A percentile compares a stretch with the other conserved stretches of the same genome.
Conservation (phyloP, 2,888 invertebrate genomes). For the Schizaphis graminum region DNA sequence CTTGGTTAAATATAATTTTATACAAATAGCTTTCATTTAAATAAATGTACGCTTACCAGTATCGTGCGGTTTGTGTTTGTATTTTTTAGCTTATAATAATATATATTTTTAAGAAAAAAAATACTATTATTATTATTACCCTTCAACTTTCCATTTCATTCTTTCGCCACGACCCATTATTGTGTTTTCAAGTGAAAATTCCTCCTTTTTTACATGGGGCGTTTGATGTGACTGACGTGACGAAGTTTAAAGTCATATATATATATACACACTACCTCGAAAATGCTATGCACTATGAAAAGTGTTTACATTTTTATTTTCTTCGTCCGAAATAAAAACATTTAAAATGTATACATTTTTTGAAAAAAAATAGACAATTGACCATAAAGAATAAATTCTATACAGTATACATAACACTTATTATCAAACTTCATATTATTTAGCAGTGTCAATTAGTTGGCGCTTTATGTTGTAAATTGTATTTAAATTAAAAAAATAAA, state of each 20-base stretch:
- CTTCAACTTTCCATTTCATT: slow-evolving; percentile 22
- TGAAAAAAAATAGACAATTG: neutral
- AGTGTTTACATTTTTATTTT: neutral
- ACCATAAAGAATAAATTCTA: neutral
- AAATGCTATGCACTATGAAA: neutral
- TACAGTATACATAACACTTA: neutral
- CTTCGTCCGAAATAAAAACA: neutral
- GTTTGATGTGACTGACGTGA: neutral
- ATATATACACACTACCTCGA: neutral
- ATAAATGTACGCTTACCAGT: slow-evolving; percentile 14
- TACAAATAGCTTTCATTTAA: slow-evolving; percentile 36
- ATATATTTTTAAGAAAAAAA: neutral
- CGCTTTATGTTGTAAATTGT: neutral
- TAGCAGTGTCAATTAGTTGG: neutral
- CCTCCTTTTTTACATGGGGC: neutral
- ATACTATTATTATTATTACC: neutral
- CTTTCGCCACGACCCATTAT: neutral
- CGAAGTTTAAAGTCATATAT: neutral
- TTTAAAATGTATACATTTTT: neutral
- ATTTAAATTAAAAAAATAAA: neutral
- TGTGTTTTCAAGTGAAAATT: slow-evolving; percentile 20
- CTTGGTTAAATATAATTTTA: neutral
- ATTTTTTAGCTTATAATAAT: slow-evolving; percentile 10
- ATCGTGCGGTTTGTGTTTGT: neutral
- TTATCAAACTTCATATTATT: neutral